phyloP scores from a whole-genome alignment of 2,797 vertebrate genomes.

The Crocidura indochinensis region DNA sequence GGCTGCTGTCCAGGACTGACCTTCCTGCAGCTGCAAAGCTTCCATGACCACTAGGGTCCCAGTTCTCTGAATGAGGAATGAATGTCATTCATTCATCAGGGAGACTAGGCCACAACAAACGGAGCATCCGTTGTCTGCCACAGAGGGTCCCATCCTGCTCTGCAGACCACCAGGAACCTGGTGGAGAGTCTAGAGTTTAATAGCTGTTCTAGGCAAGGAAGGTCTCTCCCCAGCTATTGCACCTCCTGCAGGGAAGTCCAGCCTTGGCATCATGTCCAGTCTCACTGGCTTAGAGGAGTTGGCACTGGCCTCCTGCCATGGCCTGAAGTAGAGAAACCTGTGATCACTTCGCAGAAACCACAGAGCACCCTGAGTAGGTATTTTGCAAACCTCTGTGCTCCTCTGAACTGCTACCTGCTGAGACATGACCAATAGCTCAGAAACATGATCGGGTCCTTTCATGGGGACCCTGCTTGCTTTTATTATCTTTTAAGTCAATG shows the following conservation, averaged over 20 bases:
- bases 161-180: neutral
- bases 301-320: neutral
- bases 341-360: too few species aligned
- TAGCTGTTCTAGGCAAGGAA: neutral
- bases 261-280: neutral
- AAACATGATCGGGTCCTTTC: neutral
- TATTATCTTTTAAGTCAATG: slow-evolving; percentile 26
- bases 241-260: neutral
- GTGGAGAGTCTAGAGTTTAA: neutral
- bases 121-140: neutral
- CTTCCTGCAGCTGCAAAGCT: neutral
- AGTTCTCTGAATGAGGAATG: neutral
- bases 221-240: neutral
- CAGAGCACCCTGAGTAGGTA: too few species aligned
- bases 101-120: too few species aligned
- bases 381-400: neutral
- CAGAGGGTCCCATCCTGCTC: neutral
- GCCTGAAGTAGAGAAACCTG: neutral
- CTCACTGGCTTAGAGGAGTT: neutral
- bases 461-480: neutral
- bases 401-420: neutral
- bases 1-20: neutral
- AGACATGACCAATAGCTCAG: too few species aligned
- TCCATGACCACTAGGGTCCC: neutral
- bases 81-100: too few species aligned